A percentile compares a stretch with the other conserved stretches of the same genome.
These are phyloP conservation scores for Hoplodrina ambigua DNA, from an alignment of 2,888 invertebrate species.

Conservation along the genomic window DNA sequence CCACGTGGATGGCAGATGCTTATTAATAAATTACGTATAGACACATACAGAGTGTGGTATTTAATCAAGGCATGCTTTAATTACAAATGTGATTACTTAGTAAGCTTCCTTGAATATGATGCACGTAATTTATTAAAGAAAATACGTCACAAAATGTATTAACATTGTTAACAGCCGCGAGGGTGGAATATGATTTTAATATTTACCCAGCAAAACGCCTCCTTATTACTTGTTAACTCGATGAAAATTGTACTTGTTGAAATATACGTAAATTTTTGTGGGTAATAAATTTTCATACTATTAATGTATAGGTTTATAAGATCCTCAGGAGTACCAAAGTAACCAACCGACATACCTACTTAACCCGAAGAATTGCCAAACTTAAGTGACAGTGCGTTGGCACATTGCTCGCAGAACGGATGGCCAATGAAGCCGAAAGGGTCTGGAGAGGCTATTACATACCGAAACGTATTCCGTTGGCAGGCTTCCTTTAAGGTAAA, in stretches of 20 bases:
- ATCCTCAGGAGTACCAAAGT: neutral
- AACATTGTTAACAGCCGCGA: conserved; percentile 56
- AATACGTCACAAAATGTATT: conserved; percentile 60
- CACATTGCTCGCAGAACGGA: neutral
- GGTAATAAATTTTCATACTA: neutral
- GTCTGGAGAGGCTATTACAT: neutral
- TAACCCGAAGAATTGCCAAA: no score
- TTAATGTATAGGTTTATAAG: neutral
- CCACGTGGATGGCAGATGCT: conserved; percentile 4
- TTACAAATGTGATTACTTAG: conserved; percentile 27
- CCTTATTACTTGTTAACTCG: conserved; percentile 60
- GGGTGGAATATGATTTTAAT: conserved; percentile 57
- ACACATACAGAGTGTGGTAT: conserved; percentile 2
- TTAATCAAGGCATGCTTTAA: conserved; percentile 30
- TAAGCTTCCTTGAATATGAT: conserved; percentile 32
- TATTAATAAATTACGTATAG: conserved; percentile 14
- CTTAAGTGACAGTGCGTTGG: no score
- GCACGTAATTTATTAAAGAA: conserved; percentile 44
- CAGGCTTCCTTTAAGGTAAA: neutral
- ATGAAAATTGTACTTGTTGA: conserved; percentile 46
- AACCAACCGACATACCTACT: neutral
- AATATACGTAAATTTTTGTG: neutral
- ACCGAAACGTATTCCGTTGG: neutral
- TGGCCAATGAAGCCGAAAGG: neutral
- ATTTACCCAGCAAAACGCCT: conserved; percentile 63